Evolutionary conservation across 2,113 vertebrate species (phyloP).

Genomic region (Oryzias curvinotus): DNA sequence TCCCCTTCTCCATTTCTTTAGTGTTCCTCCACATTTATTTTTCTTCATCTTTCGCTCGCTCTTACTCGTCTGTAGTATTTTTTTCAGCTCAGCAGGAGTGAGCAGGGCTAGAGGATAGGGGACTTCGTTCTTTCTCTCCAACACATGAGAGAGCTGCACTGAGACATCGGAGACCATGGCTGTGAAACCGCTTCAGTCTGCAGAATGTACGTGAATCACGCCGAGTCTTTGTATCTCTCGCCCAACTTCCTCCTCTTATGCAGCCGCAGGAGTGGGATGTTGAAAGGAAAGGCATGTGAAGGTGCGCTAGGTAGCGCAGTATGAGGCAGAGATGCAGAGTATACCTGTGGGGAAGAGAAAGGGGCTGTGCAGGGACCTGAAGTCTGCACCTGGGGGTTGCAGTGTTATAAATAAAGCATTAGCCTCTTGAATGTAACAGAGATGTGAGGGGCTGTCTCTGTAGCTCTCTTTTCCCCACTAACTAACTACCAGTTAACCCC

Average conservation of each 20-base stretch:
- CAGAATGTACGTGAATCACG: slow-evolving; percentile 69
- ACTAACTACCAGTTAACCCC: slow-evolving; percentile 72
- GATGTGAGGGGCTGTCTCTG: slow-evolving; percentile 70
- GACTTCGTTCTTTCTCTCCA: slow-evolving; percentile 65
- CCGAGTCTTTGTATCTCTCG: slow-evolving; percentile 67
- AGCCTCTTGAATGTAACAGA: slow-evolving; percentile 74
- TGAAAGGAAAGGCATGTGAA: slow-evolving; percentile 73
- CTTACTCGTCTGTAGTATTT: slow-evolving; percentile 55
- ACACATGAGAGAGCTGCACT: slow-evolving; percentile 69
- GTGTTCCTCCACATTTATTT: slow-evolving; percentile 62
- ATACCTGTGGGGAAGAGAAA: slow-evolving; percentile 73
- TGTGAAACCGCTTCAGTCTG: slow-evolving; percentile 74
- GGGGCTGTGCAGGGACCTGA: slow-evolving; percentile 68
- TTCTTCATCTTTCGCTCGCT: slow-evolving; percentile 47
- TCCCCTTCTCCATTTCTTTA: slow-evolving; percentile 61
- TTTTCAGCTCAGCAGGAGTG: slow-evolving; percentile 60
- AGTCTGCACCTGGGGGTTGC: slow-evolving; percentile 67
- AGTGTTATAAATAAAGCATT: slow-evolving; percentile 81
- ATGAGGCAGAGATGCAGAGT: slow-evolving; percentile 59
- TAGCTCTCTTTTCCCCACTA: slow-evolving; percentile 66
- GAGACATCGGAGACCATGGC: slow-evolving; percentile 72
- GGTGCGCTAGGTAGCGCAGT: slow-evolving; percentile 67
- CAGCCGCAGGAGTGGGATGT: slow-evolving; percentile 75
- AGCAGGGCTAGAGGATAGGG: slow-evolving; percentile 66
- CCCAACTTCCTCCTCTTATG: slow-evolving; percentile 65